Conservation (phyloP, 2,888 invertebrate species). For the Drosophila sordidapex region DNA sequence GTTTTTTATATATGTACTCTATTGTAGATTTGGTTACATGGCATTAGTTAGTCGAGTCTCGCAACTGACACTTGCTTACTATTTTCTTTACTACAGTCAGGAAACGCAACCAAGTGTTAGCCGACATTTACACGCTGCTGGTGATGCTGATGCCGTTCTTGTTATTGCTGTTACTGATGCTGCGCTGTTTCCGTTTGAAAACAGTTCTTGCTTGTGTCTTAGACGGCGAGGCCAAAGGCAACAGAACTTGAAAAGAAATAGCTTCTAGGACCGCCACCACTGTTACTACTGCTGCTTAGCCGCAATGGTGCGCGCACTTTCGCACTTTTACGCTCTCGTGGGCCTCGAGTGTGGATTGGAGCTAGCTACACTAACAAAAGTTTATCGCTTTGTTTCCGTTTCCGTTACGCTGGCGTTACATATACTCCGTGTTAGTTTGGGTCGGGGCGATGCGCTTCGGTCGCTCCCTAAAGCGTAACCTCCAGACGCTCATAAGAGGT, state of each 20-base stretch:
- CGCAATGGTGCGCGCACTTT: constrained; percentile 58
- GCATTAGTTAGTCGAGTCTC: background rate
- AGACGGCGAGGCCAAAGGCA: constrained; percentile 32
- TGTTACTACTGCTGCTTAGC: constrained; percentile 18
- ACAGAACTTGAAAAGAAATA: constrained; percentile 32
- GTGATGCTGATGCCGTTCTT: constrained; percentile 9
- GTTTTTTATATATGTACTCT: background rate
- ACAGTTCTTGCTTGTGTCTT: constrained; percentile 37
- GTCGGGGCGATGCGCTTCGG: constrained; percentile 4
- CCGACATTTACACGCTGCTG: constrained; percentile 75
- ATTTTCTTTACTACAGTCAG: constrained; percentile 40
- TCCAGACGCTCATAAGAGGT: constrained; percentile 79
- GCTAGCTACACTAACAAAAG: constrained; percentile 70
- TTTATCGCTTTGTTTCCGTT: constrained; percentile 80
- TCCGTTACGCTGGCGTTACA: constrained; percentile 69
- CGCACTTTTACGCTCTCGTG: constrained; percentile 75
- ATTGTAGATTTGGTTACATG: background rate
- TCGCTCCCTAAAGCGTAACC: constrained; percentile 61
- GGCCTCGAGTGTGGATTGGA: constrained; percentile 65
- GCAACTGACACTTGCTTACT: background rate
- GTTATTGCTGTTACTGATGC: constrained; percentile 17
- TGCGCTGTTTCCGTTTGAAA: constrained; percentile 50
- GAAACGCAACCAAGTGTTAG: constrained; percentile 75
- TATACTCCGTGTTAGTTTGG: constrained; percentile 32
- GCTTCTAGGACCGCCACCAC: constrained; percentile 17